Evolutionary conservation across 1,140 invertebrate genomes (phyloP), one percentile per base, ranked within the genome.

Genomic region (Zaprionus inermis): DNA sequence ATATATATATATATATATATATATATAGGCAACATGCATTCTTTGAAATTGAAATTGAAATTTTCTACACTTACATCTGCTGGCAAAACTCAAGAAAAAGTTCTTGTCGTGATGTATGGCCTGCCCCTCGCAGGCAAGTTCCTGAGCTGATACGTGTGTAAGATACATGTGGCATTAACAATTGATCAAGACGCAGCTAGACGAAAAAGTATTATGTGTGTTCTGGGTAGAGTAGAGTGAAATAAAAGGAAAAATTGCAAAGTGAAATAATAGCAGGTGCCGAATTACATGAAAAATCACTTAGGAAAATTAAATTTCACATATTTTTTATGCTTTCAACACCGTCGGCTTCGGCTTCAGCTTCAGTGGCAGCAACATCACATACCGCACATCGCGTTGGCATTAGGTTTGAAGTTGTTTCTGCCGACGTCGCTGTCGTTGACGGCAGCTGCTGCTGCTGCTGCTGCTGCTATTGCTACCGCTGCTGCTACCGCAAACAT

Each of bases 201-300:
- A 63, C 38, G 65, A 83, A 88, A 86, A 89, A 86, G 79, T 85
- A 72, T 83, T 83, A 85, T 72, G 60, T 70, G 68, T 46, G 46
- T 54, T 58, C 57, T 56, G 41, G 54, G 58, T 49, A 76, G 58
- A 79, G 34, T 46, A 59, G 52, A 59, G 52, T 9, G 32, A 52
- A 55, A 49, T 22, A 74, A 36, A 59, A 20, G 54, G 38, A 36
- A 79, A 88, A 79, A 86, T 88, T 88, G 79, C 82, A 89, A 88
- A 83, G 80, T 46, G 51, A 61, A 89, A 89, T 90, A 89, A 89
- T 84, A 83, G 81, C 84, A 89, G 84, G 84, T 89, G 84, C 84
- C 84, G 85, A 89, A 89, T 90, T 89, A 89, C 84, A 89, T 89
- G 84, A 89, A 89, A 89, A 89, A 89, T 89, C 84, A 89, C 84